Evolutionary conservation across 1,140 invertebrate genomes (phyloP).

Genomic region (Drepana arcuata): DNA sequence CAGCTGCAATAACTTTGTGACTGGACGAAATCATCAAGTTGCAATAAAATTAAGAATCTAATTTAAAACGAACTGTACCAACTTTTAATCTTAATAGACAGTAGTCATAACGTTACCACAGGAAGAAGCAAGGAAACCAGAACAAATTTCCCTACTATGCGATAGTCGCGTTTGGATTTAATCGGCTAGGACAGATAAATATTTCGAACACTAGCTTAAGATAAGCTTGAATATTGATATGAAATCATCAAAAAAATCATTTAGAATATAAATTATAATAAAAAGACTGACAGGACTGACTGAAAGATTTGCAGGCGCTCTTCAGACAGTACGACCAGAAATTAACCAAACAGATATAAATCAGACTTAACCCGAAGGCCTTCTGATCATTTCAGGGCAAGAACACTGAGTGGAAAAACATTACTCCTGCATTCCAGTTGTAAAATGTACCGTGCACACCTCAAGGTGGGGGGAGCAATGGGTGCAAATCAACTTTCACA

Average conservation of each 20-base stretch:
- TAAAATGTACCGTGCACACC: not conserved
- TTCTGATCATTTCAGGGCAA: not conserved
- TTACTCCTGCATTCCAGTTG: not conserved
- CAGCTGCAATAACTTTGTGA: not conserved
- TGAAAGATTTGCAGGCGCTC: not conserved
- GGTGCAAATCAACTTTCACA: slow-evolving; percentile 57
- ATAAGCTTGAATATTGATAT: too few relatives aligned
- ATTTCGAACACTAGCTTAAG: too few relatives aligned
- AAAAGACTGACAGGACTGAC: too few relatives aligned
- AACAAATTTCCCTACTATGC: too few relatives aligned
- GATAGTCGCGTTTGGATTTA: too few relatives aligned
- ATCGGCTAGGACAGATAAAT: too few relatives aligned
- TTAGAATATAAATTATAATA: too few relatives aligned
- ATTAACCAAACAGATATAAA: slow-evolving; percentile 6
- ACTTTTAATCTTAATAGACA: too few relatives aligned
- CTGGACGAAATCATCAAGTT: not conserved
- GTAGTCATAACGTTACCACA: too few relatives aligned
- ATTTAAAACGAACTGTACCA: not conserved
- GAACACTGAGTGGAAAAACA: not conserved
- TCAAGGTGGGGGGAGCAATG: not conserved
- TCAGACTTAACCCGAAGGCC: not conserved
- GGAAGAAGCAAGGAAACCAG: too few relatives aligned
- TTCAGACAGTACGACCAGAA: slow-evolving; percentile 5
- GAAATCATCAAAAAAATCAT: too few relatives aligned
- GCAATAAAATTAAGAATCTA: not conserved